phyloP scores from a whole-genome alignment of 1,140 invertebrate genomes.

The Samia ricini region DNA sequence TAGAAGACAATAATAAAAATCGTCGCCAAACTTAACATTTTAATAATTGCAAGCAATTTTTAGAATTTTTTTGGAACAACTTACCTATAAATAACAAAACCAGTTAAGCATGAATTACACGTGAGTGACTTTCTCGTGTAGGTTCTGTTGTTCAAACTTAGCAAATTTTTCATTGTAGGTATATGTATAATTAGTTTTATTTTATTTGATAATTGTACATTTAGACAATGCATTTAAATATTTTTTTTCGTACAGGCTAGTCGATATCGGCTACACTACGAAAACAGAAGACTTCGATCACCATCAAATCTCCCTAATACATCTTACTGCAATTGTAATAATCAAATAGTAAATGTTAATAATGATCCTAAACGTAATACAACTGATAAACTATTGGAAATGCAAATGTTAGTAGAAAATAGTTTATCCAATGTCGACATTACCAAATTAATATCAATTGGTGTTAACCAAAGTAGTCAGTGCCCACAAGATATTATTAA shows the following conservation, averaged over 20 bases:
- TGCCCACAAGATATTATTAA: slow-evolving; percentile 50
- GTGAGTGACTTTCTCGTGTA: neutral
- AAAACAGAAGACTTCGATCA: slow-evolving; percentile 56
- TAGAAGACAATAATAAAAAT: neutral
- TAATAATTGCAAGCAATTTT: neutral
- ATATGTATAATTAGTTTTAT: neutral
- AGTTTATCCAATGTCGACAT: slow-evolving; percentile 59
- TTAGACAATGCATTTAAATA: neutral
- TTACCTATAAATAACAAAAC: neutral
- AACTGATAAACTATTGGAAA: slow-evolving; percentile 59
- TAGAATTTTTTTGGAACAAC: neutral
- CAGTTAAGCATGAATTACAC: neutral
- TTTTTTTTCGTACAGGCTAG: slow-evolving; percentile 67
- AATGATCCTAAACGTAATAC: slow-evolving; percentile 45
- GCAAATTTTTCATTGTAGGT: neutral
- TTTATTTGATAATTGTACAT: neutral
- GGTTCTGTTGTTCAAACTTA: neutral
- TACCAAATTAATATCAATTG: slow-evolving; percentile 47
- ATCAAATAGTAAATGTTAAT: slow-evolving; percentile 35
- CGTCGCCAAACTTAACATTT: neutral
- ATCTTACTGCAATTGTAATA: slow-evolving; percentile 40
- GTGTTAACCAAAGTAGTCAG: slow-evolving; percentile 59
- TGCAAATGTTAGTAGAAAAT: slow-evolving; percentile 65
- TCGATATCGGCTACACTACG: slow-evolving; percentile 67
- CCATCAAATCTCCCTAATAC: slow-evolving; percentile 40